These are phyloP conservation scores for Aldabrachelys gigantea DNA, from an alignment of 2,113 vertebrate species.

Conservation along the genomic window DNA sequence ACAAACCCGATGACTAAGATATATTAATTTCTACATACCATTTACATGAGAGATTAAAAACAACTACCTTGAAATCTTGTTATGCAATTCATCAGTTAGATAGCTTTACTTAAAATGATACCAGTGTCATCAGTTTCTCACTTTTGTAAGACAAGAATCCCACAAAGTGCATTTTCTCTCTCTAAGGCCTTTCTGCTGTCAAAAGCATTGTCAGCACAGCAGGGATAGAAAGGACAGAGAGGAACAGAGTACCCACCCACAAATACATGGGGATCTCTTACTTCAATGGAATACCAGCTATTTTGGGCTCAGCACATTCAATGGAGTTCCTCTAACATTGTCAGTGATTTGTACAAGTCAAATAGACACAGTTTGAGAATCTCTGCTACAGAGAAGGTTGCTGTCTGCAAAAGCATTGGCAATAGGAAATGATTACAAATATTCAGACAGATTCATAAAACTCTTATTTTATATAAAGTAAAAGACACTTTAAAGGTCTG, in stretches of 20 bases:
- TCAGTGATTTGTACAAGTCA: conserved; percentile 1
- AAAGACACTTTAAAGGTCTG: neutral
- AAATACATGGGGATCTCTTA: conserved; percentile 2
- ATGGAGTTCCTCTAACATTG: conserved; percentile 26
- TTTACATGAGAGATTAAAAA: neutral
- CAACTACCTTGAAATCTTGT: neutral
- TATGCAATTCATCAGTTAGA: neutral
- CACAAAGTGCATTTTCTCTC: neutral
- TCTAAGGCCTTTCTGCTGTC: neutral
- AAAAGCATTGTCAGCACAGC: neutral
- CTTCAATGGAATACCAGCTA: neutral
- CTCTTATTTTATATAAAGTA: neutral
- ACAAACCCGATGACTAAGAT: neutral
- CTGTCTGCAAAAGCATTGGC: neutral
- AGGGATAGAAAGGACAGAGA: neutral
- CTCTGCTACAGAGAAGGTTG: neutral
- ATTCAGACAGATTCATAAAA: neutral
- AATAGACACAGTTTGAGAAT: neutral
- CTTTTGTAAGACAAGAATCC: neutral
- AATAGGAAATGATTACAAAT: neutral
- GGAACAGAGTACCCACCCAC: neutral
- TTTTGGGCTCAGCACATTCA: neutral
- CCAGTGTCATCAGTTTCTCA: neutral
- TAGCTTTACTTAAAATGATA: neutral
- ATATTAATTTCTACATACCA: neutral